Percentiles rank a stretch among this genome's conserved stretches.
Conservation (phyloP, 2,888 invertebrate genomes). For the Parnassius apollo region DNA sequence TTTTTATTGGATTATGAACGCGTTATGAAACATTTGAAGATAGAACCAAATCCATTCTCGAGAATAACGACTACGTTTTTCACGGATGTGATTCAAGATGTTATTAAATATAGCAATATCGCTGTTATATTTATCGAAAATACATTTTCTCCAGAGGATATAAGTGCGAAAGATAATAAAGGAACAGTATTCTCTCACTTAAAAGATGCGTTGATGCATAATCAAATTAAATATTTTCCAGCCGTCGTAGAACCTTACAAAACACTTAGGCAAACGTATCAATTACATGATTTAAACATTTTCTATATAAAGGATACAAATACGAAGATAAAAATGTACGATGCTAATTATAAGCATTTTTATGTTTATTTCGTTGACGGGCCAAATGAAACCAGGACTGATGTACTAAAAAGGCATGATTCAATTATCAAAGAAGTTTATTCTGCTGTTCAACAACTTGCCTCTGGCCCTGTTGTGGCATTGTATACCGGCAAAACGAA, state of each 20-base stretch:
- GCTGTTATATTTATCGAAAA: conserved; percentile 59
- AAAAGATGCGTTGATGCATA: conserved; percentile 36
- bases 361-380: conserved; percentile 56
- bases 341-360: conserved; percentile 43
- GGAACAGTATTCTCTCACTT: conserved; percentile 53
- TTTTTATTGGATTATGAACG: conserved; percentile 50
- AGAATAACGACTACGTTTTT: conserved; percentile 42
- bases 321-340: conserved; percentile 36
- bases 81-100: conserved; percentile 41
- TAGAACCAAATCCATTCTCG: conserved; percentile 49
- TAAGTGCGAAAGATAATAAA: conserved; percentile 43
- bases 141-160: conserved; percentile 52
- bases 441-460: conserved; percentile 35
- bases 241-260: conserved; percentile 48
- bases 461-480: conserved; percentile 45
- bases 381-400: conserved; percentile 38
- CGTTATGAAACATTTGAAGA: conserved; percentile 34
- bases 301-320: conserved; percentile 38
- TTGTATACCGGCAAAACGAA: conserved; percentile 63
- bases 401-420: conserved; percentile 52
- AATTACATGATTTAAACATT: conserved; percentile 38
- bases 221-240: conserved; percentile 52
- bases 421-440: conserved; percentile 49
- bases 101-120: conserved; percentile 38
- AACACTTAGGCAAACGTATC: conserved; percentile 41